A percentile compares a stretch with the other conserved stretches of the same genome.
These are phyloP conservation scores for Archivesica marissinica DNA, from an alignment of 1,140 invertebrate species.

Conservation along the genomic window DNA sequence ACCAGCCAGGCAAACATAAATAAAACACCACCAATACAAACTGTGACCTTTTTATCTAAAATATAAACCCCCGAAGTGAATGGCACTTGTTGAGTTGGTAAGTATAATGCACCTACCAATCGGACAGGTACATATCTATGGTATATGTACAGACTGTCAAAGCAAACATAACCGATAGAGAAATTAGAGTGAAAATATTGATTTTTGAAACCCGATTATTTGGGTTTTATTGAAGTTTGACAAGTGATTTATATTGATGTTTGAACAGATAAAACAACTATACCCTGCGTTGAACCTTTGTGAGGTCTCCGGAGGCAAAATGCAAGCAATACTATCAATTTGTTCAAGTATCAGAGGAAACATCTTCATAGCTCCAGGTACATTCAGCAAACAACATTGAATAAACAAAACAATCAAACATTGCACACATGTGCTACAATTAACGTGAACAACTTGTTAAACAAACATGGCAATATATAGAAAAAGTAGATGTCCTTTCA, in stretches of 20 bases:
- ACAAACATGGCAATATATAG: no score
- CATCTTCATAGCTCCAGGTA: no score
- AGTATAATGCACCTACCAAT: neutral
- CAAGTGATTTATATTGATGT: slow-evolving; percentile 12
- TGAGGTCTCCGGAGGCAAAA: no score
- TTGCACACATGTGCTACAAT: no score
- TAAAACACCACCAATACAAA: neutral
- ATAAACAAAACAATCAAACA: no score
- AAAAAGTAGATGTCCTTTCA: no score
- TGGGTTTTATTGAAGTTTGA: slow-evolving; percentile 12
- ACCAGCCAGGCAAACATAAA: slow-evolving; percentile 1
- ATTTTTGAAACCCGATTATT: slow-evolving; percentile 40
- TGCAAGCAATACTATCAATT: no score
- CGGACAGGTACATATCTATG: slow-evolving; percentile 1
- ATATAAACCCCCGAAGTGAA: slow-evolving; percentile 14
- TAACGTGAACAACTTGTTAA: no score
- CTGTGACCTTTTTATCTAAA: slow-evolving; percentile 20
- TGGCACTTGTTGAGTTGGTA: slow-evolving; percentile 3
- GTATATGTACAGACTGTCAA: neutral
- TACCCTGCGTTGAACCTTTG: no score
- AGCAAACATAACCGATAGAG: slow-evolving; percentile 13
- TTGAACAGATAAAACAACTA: slow-evolving; percentile 33
- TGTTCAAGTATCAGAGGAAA: no score
- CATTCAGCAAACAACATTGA: no score
- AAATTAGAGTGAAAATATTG: slow-evolving; percentile 46